phyloP scores from a whole-genome alignment of 2,113 vertebrate species.

The Gallinago jamesoni region DNA sequence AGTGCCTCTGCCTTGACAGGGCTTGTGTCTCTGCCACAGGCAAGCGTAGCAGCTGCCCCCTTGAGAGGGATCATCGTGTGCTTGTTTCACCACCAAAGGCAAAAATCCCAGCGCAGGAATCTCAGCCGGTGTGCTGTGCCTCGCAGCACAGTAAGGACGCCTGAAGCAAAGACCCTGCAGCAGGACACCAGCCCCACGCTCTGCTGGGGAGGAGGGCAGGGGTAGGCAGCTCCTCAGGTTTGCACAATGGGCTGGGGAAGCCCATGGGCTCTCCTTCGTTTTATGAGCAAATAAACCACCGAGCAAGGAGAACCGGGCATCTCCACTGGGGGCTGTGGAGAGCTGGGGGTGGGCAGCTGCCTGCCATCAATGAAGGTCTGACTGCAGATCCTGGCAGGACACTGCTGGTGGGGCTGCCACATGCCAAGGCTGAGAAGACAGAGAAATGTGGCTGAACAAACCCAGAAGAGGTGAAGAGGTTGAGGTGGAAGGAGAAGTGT shows the following conservation, averaged over 20 bases:
- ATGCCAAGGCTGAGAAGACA: not conserved
- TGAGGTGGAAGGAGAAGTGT: not conserved
- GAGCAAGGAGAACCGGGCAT: not conserved
- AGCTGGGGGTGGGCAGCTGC: not conserved
- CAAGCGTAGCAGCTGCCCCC: not conserved
- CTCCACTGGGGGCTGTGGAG: not conserved
- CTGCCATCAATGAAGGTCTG: not conserved
- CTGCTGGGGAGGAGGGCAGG: not conserved
- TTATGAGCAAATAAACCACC: not conserved
- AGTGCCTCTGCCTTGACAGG: not conserved
- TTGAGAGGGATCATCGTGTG: not conserved
- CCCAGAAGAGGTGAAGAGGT: not conserved
- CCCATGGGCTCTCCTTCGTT: not conserved
- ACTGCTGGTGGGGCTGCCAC: not conserved
- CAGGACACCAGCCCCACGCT: not conserved
- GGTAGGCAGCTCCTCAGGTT: not conserved
- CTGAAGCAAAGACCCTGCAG: not conserved
- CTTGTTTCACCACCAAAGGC: not conserved
- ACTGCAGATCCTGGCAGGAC: not conserved
- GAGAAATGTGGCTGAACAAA: not conserved
- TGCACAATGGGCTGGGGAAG: not conserved
- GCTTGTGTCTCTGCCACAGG: not conserved
- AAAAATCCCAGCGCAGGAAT: not conserved
- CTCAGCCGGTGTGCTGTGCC: not conserved
- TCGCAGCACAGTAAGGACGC: accelerated